Evolutionary conservation across 1,140 invertebrate genomes (phyloP).

Genomic region (Rhopalosiphum maidis): DNA sequence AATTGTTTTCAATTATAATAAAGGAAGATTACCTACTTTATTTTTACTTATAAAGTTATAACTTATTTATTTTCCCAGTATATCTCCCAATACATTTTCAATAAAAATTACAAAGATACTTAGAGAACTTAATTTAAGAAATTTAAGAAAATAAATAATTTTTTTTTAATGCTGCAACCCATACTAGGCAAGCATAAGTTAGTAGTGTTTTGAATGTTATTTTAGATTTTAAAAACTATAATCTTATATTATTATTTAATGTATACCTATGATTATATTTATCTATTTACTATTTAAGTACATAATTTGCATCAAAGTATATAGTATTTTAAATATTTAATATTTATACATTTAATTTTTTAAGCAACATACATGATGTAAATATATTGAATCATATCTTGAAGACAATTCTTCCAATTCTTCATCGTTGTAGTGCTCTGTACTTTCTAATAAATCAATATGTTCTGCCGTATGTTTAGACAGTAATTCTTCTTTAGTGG

Average conservation of each 20-base stretch:
- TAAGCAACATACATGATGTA: conserved; percentile 77
- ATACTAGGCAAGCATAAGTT: not conserved
- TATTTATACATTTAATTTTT: not conserved
- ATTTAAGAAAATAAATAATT: too few species aligned
- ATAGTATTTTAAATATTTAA: not conserved
- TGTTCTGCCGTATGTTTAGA: conserved; percentile 71
- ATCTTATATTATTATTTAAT: not conserved
- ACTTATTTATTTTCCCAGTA: not conserved
- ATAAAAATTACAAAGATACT: not conserved
- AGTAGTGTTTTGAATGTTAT: not conserved
- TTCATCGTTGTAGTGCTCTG: conserved; percentile 67
- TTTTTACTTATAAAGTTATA: not conserved
- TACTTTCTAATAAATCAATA: conserved; percentile 72
- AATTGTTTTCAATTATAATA: not conserved
- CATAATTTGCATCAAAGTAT: not conserved
- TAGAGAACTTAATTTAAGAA: not conserved
- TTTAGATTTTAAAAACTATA: not conserved
- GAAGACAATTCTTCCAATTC: conserved; percentile 76
- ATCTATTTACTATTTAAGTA: not conserved
- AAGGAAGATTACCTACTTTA: not conserved
- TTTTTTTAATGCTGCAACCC: not conserved
- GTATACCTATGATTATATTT: not conserved
- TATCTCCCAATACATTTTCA: not conserved
- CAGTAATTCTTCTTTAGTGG: conserved; percentile 76
- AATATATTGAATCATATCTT: conserved; percentile 84